Conservation (phyloP, 2,113 vertebrate genomes). For the Cavia aperea region DNA sequence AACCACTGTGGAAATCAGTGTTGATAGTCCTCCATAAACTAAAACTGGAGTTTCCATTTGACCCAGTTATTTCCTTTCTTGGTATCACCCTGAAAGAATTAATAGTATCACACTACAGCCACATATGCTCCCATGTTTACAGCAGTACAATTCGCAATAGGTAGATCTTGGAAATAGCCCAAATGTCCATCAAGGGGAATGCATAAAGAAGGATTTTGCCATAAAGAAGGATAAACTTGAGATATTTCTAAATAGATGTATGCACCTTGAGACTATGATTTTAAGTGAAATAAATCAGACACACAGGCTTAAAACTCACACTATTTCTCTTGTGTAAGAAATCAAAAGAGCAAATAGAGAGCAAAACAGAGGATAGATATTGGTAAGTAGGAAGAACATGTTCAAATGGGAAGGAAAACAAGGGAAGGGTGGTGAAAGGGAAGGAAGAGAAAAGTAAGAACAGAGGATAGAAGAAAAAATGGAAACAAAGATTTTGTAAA, state of each 20-base stretch:
- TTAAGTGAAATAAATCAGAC: too few relatives aligned
- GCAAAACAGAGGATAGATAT: too few relatives aligned
- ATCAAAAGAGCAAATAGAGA: too few relatives aligned
- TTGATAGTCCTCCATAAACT: not conserved
- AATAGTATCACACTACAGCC: not conserved
- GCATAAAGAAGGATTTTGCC: not conserved
- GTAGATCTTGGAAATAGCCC: not conserved
- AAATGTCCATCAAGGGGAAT: not conserved
- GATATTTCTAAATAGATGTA: not conserved
- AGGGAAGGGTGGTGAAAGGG: too few relatives aligned
- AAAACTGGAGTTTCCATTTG: not conserved
- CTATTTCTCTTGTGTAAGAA: too few relatives aligned
- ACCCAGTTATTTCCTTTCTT: not conserved
- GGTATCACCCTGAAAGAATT: not conserved
- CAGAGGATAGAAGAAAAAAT: too few relatives aligned
- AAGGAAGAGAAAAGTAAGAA: too few relatives aligned
- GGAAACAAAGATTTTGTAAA: too few relatives aligned
- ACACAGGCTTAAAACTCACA: too few relatives aligned
- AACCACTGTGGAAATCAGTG: not conserved
- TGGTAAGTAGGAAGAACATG: too few relatives aligned
- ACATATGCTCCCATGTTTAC: not conserved
- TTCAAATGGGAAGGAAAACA: not conserved
- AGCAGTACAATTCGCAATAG: not conserved
- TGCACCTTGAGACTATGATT: not conserved
- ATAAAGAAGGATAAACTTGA: too few relatives aligned